Evolutionary conservation across 2,888 invertebrate genomes (phyloP).

Genomic region (Epirrhoe alternata): DNA sequence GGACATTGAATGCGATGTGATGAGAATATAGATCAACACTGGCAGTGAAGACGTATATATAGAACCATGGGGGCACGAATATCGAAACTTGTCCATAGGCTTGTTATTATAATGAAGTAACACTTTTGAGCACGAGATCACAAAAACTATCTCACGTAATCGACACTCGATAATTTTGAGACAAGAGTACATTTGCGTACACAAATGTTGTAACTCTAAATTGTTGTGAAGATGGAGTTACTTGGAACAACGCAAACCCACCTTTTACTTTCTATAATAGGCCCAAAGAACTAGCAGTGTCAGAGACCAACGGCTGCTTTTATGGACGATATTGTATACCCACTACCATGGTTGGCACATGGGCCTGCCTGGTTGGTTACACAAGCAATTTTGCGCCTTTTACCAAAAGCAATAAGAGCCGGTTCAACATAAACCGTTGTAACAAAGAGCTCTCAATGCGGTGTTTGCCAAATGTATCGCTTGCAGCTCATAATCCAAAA

Average conservation of each 20-base stretch:
- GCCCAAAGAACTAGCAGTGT: conserved; percentile 76
- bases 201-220: conserved; percentile 1
- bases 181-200: neutral
- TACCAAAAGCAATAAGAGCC: conserved; percentile 44
- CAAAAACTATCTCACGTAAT: conserved; percentile 55
- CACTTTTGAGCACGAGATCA: conserved; percentile 43
- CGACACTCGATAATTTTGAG: neutral
- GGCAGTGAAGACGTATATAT: conserved; percentile 28
- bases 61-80: conserved; percentile 17
- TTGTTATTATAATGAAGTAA: conserved; percentile 27
- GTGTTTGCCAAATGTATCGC: conserved; percentile 56
- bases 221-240: conserved; percentile 52
- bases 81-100: conserved; percentile 19
- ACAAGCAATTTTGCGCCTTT: conserved; percentile 65
- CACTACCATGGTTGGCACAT: conserved; percentile 72
- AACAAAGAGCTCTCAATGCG: conserved; percentile 46
- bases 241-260: conserved; percentile 66
- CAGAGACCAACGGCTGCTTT: conserved; percentile 81
- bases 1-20: conserved; percentile 58
- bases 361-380: conserved; percentile 54
- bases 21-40: conserved; percentile 55
- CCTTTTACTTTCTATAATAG: conserved; percentile 78
- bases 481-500: conserved; percentile 53
- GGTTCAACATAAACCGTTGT: conserved; percentile 33
- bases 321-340: conserved; percentile 73